These are phyloP conservation scores for Drosophila pullipes DNA, from an alignment of 2,888 invertebrate species.

Conservation along the genomic window DNA sequence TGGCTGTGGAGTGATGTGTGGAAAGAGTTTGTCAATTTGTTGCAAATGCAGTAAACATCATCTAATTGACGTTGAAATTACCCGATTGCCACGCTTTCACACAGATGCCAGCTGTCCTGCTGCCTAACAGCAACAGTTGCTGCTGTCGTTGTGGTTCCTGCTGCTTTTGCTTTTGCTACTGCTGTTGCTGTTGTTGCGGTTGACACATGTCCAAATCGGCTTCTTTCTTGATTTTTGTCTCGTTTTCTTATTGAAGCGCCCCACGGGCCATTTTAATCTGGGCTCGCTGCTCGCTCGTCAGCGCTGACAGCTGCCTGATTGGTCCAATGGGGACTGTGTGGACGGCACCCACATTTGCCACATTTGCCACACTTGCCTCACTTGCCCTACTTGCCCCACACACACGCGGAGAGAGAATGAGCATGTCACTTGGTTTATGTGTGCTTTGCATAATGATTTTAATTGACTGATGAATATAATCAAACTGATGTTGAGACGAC, in stretches of 20 bases:
- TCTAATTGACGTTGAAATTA: conserved; percentile 80
- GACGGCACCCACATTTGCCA: not conserved
- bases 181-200: conserved; percentile 41
- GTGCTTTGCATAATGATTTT: conserved; percentile 64
- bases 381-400: conserved; percentile 1
- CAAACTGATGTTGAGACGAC: conserved; percentile 57
- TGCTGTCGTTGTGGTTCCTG: not conserved
- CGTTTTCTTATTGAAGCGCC: conserved; percentile 37
- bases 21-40: conserved; percentile 75
- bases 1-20: not conserved
- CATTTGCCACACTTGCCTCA: not conserved
- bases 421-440: conserved; percentile 51
- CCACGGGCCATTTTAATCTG: conserved; percentile 57
- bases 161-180: not conserved
- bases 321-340: conserved; percentile 50
- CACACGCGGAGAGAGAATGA: conserved; percentile 1
- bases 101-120: not conserved
- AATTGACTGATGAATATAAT: conserved; percentile 74
- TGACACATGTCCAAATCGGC: conserved; percentile 72
- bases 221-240: conserved; percentile 48
- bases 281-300: conserved; percentile 43
- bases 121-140: conserved; percentile 27
- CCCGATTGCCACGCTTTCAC: conserved; percentile 29
- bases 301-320: conserved; percentile 66
- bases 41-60: conserved; percentile 79